Percentiles rank a stretch among this genome's conserved stretches.
Conservation (phyloP, 2,113 vertebrate species). For the Irena cyanogastra region DNA sequence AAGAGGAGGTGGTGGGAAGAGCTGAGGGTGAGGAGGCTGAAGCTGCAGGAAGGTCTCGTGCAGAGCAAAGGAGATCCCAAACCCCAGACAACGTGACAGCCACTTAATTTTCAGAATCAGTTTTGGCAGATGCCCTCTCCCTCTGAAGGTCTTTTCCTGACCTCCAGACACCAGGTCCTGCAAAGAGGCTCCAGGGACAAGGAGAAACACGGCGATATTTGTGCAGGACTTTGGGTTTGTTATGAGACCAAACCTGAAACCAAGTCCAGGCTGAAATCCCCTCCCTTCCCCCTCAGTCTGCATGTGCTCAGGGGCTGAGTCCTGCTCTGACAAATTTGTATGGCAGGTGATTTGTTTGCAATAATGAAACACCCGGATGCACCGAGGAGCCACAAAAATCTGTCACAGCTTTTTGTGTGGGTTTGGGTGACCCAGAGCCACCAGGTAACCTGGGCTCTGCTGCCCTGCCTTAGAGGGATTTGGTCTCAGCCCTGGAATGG, state of each 20-base stretch:
- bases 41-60: neutral
- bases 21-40: neutral
- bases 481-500: neutral
- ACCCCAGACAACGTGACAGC: neutral
- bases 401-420: neutral
- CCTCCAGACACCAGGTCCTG: neutral
- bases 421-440: neutral
- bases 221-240: neutral
- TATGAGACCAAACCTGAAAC: neutral
- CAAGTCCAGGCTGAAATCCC: neutral
- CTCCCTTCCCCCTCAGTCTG: neutral
- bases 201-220: fast-evolving
- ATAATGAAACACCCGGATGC: neutral
- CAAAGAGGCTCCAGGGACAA: neutral
- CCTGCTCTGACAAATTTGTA: neutral
- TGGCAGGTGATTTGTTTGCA: neutral
- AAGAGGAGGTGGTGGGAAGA: neutral
- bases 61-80: neutral
- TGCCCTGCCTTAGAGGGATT: neutral
- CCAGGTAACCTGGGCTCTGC: neutral
- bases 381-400: neutral
- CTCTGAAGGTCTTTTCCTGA: neutral
- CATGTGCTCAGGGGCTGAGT: neutral
- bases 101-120: neutral
- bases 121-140: neutral